A percentile compares a stretch with the other conserved stretches of the same genome.
phyloP scores from a whole-genome alignment of 2,797 vertebrate species.

The Danio albolineatus region DNA sequence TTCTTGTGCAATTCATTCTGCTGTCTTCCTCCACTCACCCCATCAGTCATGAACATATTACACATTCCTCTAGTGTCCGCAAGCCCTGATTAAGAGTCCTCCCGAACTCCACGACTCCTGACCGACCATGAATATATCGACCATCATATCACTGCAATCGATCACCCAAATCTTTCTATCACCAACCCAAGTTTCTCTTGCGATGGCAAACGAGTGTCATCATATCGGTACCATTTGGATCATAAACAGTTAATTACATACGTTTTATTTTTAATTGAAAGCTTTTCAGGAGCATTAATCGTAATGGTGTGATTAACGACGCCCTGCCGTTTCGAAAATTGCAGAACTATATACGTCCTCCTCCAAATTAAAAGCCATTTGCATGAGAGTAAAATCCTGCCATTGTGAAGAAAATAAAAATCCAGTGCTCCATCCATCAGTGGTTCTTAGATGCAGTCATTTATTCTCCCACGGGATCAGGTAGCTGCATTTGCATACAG shows the following conservation, averaged over 20 bases:
- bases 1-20: constrained; percentile 43
- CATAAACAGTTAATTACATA: constrained; percentile 14
- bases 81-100: constrained; percentile 15
- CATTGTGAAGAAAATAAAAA: constrained; percentile 5
- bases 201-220: neutral
- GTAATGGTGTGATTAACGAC: neutral
- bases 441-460: neutral
- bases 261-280: constrained; percentile 17
- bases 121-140: neutral
- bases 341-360: neutral
- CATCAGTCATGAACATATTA: constrained; percentile 31
- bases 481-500: constrained; percentile 33
- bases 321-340: neutral
- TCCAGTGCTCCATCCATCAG: constrained; percentile 19
- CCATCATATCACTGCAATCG: constrained; percentile 2
- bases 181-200: neutral
- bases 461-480: constrained; percentile 46
- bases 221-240: neutral
- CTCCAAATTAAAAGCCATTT: constrained; percentile 1
- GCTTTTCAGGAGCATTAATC: constrained; percentile 2
- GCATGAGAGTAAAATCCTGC: neutral
- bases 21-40: constrained; percentile 12
- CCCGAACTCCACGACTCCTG: constrained; percentile 1
- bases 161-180: constrained; percentile 4
- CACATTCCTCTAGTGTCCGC: constrained; percentile 21